Percentiles rank a stretch among this genome's conserved stretches.
phyloP scores from a whole-genome alignment of 2,888 invertebrate genomes.

The Platyscelio sp. region DNA sequence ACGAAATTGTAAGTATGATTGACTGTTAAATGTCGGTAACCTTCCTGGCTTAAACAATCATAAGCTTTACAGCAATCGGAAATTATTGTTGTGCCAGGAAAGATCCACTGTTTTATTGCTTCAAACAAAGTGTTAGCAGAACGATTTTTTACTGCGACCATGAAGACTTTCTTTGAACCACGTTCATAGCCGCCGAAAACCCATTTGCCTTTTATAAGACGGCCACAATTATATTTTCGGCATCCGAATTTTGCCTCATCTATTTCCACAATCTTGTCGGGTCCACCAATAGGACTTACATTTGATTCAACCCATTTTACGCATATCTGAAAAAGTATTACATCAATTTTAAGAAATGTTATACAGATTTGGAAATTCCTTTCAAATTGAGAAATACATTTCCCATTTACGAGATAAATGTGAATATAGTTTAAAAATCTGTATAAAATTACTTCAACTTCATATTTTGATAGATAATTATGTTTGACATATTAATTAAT shows the following conservation, averaged over 20 bases:
- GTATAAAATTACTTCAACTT: no score
- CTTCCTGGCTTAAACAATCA: not conserved
- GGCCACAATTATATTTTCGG: slow-evolving; percentile 24
- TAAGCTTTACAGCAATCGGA: not conserved
- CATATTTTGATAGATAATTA: no score
- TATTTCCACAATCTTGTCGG: slow-evolving; percentile 33
- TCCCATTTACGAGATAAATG: no score
- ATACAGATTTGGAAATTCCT: no score
- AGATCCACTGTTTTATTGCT: slow-evolving; percentile 6
- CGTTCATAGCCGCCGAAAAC: slow-evolving; percentile 23
- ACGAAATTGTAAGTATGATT: not conserved
- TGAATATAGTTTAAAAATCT: no score
- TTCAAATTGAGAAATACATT: no score
- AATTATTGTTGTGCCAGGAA: not conserved
- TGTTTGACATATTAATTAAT: no score
- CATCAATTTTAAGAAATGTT: no score
- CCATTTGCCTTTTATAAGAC: slow-evolving; percentile 23
- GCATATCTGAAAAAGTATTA: no score
- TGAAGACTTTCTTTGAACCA: not conserved
- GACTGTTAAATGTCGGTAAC: not conserved
- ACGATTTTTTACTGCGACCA: not conserved
- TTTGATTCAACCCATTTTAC: no score
- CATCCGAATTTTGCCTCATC: slow-evolving; percentile 41
- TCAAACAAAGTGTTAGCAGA: not conserved
- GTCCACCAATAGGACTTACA: no score